phyloP scores from a whole-genome alignment of 2,888 invertebrate species.

The Dasypolia templi region DNA sequence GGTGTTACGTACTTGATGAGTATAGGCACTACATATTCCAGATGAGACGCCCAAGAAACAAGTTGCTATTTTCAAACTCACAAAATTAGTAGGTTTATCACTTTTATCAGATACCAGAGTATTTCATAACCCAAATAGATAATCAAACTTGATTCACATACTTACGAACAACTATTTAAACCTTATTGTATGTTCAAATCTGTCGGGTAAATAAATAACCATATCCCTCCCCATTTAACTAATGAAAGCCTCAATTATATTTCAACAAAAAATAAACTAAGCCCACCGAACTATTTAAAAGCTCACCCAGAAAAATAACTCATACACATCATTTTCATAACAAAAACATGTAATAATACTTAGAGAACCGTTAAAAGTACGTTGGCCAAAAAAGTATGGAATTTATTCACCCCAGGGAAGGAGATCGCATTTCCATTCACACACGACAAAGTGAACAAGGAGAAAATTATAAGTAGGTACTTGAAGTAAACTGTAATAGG shows the following conservation, averaged over 20 bases:
- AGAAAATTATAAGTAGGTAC: constrained; percentile 71
- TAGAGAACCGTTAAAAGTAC: constrained; percentile 81
- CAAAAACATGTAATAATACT: constrained; percentile 77
- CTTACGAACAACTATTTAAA: not conserved
- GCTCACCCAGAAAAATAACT: constrained; percentile 63
- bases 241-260: constrained; percentile 42
- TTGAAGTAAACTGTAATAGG: constrained; percentile 73
- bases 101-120: not conserved
- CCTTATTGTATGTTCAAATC: not conserved
- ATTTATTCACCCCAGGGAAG: constrained; percentile 80
- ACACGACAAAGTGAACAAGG: constrained; percentile 69
- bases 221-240: constrained; percentile 28
- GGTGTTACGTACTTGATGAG: constrained; percentile 6
- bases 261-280: constrained; percentile 41
- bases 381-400: constrained; percentile 78
- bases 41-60: not conserved
- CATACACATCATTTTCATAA: constrained; percentile 75
- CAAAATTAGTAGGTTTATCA: not conserved
- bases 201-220: constrained; percentile 27
- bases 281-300: constrained; percentile 40
- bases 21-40: not conserved
- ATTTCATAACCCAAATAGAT: not conserved
- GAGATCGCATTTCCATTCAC: constrained; percentile 78
- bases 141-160: constrained; percentile 6
- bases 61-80: not conserved